Conservation (phyloP, 35 echinoderm and acorn worm genomes). For the Lytechinus variegatus region DNA sequence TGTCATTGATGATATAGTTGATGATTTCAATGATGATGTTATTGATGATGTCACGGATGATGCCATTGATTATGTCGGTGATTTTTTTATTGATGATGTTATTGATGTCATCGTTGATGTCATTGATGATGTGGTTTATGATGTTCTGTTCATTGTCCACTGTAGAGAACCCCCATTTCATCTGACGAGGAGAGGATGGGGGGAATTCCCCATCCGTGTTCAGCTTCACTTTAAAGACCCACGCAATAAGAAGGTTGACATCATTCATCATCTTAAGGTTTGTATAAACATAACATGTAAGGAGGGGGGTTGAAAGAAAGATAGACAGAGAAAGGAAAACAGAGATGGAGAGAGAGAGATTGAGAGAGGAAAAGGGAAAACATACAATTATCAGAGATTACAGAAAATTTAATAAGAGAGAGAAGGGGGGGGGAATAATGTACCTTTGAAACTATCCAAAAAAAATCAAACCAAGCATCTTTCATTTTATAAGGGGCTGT, state of each 20-base stretch:
- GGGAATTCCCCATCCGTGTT: constrained; percentile 87
- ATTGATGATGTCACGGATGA: too few species aligned
- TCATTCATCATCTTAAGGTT: constrained; percentile 88
- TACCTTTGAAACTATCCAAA: too few species aligned
- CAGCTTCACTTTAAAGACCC: constrained; percentile 88
- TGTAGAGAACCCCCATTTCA: constrained; percentile 96
- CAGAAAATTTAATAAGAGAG: too few species aligned
- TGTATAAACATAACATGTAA: neutral
- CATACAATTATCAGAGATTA: neutral
- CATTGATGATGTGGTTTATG: too few species aligned
- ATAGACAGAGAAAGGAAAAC: neutral
- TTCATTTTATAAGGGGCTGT: too few species aligned
- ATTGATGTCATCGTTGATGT: too few species aligned
- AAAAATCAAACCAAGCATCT: too few species aligned
- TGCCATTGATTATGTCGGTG: too few species aligned
- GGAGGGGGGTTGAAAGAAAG: neutral
- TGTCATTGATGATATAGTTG: too few species aligned
- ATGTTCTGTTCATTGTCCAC: neutral
- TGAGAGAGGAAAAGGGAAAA: neutral
- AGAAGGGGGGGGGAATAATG: too few species aligned
- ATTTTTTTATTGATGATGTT: too few species aligned
- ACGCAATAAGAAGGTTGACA: constrained; percentile 97
- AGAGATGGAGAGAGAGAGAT: neutral
- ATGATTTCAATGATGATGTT: too few species aligned
- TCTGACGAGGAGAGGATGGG: constrained; percentile 91